Evolutionary conservation across 2,113 vertebrate species (phyloP).

Genomic region (Tylochromis polylepis): DNA sequence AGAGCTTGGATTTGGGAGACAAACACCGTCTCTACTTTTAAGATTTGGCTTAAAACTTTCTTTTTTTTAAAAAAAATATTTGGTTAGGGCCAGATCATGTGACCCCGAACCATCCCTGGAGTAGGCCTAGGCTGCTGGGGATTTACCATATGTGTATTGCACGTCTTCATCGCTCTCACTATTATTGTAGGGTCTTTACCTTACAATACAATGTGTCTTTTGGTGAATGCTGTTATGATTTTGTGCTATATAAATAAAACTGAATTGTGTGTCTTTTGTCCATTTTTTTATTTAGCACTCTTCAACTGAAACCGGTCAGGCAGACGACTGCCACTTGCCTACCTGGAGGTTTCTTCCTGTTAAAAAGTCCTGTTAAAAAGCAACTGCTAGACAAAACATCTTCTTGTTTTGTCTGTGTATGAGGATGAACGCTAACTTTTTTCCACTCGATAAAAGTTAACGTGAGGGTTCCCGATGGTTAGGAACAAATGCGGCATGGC

Average conservation of each 20-base stretch:
- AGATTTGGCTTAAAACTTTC: neutral
- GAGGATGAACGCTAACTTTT: no score
- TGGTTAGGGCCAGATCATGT: neutral
- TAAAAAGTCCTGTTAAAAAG: no score
- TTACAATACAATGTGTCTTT: neutral
- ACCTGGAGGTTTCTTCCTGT: neutral
- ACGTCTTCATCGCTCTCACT: neutral
- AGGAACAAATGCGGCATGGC: no score
- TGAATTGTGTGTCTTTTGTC: neutral
- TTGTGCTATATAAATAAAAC: neutral
- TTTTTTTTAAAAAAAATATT: neutral
- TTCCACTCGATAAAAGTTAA: no score
- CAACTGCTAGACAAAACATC: no score
- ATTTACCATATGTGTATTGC: neutral
- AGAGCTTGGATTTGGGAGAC: neutral
- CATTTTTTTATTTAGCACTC: neutral
- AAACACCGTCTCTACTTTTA: neutral
- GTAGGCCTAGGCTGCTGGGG: neutral
- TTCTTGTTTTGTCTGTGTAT: no score
- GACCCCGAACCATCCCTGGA: neutral
- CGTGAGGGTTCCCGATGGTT: no score
- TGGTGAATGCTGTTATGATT: neutral
- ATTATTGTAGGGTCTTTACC: neutral
- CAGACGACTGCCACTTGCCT: neutral
- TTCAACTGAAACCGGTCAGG: neutral